Conservation (phyloP, 2,797 vertebrate species). For the Chelidonichthys spinosus region DNA sequence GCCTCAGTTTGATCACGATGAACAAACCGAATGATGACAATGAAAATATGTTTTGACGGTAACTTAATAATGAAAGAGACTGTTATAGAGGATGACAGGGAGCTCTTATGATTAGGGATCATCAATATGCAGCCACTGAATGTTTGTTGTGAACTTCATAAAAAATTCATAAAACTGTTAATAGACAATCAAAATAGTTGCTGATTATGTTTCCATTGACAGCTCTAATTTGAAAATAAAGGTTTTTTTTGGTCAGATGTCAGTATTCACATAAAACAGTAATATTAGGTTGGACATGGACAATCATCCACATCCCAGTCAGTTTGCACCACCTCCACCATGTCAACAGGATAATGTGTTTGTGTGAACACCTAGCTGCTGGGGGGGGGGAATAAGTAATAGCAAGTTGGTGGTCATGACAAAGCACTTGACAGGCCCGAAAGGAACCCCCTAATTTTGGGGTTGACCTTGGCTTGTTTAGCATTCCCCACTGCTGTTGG, state of each 20-base stretch:
- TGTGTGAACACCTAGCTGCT: conserved; percentile 4
- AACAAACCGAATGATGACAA: neutral
- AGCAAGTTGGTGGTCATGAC: conserved; percentile 64
- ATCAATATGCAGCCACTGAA: conserved; percentile 4
- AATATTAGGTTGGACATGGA: conserved; percentile 1
- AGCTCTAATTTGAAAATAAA: neutral
- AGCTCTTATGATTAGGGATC: neutral
- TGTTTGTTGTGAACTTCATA: conserved; percentile 12
- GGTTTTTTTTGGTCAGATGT: neutral
- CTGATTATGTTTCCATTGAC: neutral
- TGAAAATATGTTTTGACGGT: neutral
- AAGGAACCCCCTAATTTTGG: conserved; percentile 66
- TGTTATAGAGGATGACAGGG: neutral
- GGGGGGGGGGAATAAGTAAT: conserved; percentile 40
- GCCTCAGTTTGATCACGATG: neutral
- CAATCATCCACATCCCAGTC: conserved; percentile 24
- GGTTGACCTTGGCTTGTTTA: conserved; percentile 75
- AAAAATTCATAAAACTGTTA: neutral
- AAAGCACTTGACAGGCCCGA: conserved; percentile 71
- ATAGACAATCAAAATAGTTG: neutral
- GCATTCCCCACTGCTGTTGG: conserved; percentile 55
- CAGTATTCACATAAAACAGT: neutral
- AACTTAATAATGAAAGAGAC: neutral
- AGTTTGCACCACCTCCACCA: conserved; percentile 33
- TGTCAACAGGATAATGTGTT: conserved; percentile 51